Evolutionary conservation across 2,113 vertebrate species (phyloP), one percentile per base, ranked within the genome.

Genomic region (Actenoides lindsayi): DNA sequence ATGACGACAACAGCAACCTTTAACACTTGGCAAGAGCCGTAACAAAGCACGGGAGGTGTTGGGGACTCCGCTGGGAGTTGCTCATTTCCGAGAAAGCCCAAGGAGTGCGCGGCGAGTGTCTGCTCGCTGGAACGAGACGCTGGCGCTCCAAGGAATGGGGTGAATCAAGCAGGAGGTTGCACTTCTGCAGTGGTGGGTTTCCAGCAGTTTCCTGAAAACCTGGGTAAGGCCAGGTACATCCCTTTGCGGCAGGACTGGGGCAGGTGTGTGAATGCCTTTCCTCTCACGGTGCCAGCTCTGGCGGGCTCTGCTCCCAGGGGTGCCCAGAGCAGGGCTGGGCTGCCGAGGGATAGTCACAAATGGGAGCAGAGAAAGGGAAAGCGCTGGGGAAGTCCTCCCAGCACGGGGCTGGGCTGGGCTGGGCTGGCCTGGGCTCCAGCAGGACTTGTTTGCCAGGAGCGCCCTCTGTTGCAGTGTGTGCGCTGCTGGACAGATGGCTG

Each of bases 1-100:
- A 30, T 14, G 68, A 89, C 68, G 5, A 95, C 89, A 84, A 15
- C 56, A 91, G 82, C 87, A 92, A 93, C 51, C 70, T 64, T 70
- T 87, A 50, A 71, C 74, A 83, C 79, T 96, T 96, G 92, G 96
- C 85, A 83, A 53, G 86, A 90, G 76, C 69, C 0, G 4, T 67
- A 86, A 86, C 79, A 90, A 94, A 93, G 88, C 71, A 6, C 68
- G 11, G 30, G 83, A 95, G 85, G 94, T 94, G 96, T 64, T 81
- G 68, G 68, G 71, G 90, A 85, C 90, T 77, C 82, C 13, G 0
- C 31, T 2, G 46, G 42, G 89, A 76, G 25, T 18, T 87, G 88
- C 64, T 96, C 33, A 15, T 91, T 96, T 94, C 96, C 17, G 13
- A 94, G 75, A 90, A 63, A 80, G 65, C 39, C 27, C 42, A 64